phyloP scores from a whole-genome alignment of 2,113 vertebrate species.

The Corythoichthys intestinalis region DNA sequence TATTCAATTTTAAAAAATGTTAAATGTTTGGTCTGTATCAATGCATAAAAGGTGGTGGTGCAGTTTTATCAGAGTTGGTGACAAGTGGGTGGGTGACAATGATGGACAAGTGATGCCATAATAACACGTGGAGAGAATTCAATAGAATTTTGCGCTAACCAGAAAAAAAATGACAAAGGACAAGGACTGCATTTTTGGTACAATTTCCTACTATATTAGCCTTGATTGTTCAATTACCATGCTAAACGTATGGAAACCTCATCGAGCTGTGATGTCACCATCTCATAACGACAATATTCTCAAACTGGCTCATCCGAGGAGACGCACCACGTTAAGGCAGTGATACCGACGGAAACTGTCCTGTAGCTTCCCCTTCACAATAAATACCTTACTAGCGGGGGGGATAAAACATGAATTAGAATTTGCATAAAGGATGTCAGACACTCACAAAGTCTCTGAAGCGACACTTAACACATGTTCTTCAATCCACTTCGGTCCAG shows the following conservation, averaged over 20 bases:
- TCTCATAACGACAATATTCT: neutral
- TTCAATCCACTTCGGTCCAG: constrained; percentile 45
- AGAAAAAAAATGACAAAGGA: no score
- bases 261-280: constrained; percentile 36
- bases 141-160: neutral
- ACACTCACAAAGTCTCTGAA: constrained; percentile 26
- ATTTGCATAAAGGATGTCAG: constrained; percentile 57
- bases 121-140: neutral
- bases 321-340: constrained; percentile 44
- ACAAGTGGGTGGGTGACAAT: constrained; percentile 12
- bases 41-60: neutral
- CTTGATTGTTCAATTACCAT: no score
- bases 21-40: constrained; percentile 4
- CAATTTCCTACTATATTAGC: no score
- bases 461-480: constrained; percentile 39
- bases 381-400: constrained; percentile 25
- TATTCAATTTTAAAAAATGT: neutral
- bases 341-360: constrained; percentile 30
- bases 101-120: neutral
- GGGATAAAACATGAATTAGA: neutral
- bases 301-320: neutral
- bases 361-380: constrained; percentile 28
- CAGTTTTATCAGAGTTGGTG: constrained; percentile 11
- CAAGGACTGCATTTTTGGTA: no score
- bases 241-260: no score